Conservation (phyloP, 2,888 invertebrate genomes). For the Drosophila anomelani region DNA sequence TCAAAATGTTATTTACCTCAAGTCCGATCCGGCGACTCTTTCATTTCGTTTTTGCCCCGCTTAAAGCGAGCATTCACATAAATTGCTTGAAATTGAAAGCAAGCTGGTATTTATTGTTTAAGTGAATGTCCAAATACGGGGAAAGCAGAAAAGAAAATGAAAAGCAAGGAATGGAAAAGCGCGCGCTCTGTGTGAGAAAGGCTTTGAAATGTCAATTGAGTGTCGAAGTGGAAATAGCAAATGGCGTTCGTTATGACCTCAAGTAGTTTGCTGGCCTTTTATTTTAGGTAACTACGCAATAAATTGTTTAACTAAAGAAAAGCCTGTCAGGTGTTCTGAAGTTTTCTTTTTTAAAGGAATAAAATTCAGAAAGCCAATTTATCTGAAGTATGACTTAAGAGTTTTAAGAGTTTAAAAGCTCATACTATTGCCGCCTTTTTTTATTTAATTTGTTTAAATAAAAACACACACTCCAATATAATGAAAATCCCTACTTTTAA, state of each 20-base stretch:
- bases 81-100: conserved; percentile 35
- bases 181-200: conserved; percentile 2
- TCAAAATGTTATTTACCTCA: conserved; percentile 31
- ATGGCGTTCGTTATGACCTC: conserved; percentile 8
- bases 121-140: conserved; percentile 23
- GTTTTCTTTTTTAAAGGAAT: not conserved
- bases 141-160: not conserved
- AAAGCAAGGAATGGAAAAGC: not conserved
- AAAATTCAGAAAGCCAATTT: not conserved
- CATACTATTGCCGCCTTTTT: no score
- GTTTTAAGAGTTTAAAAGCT: not conserved
- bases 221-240: conserved; percentile 23
- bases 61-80: conserved; percentile 15
- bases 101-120: conserved; percentile 36
- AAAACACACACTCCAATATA: not conserved
- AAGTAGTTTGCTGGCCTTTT: not conserved
- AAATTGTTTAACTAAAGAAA: not conserved
- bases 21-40: conserved; percentile 1
- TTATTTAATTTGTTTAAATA: not conserved
- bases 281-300: not conserved
- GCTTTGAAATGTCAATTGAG: conserved; percentile 25
- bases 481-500: not conserved
- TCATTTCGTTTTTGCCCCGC: not conserved
- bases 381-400: no score
- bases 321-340: no score